Evolutionary conservation across 2,797 vertebrate genomes (phyloP), one percentile per base, ranked within the genome.

Genomic region (Adelosebastes latens): DNA sequence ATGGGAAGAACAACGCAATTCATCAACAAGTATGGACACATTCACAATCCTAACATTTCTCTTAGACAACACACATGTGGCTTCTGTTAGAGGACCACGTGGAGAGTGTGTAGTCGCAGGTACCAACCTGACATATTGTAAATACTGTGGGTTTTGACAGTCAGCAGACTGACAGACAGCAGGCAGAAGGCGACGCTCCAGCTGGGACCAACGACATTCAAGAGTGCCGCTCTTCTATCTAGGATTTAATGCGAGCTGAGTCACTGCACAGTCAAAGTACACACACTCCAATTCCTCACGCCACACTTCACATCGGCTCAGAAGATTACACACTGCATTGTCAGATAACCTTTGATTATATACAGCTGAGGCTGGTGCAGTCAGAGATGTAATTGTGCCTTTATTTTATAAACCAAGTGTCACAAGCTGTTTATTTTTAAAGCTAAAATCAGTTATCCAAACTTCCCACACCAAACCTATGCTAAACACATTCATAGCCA

Each of bases 341-440:
- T 78, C 83, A 78, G 77, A 86, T 79, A 92, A 90, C 88, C 83
- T 90, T 87, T 86, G 73, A 93, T 93, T 91, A 91, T 59, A 62
- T 77, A 64, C 75, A 32, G 70, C 82, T 59, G 68, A 79, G 70
- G 72, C 67, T 58, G 55, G 59, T 29, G 72, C 64, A 58, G 80
- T 74, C 88, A 87, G 49, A 85, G 68, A 82, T 78, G 72, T 81
- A 52, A 87, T 89, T 90, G 68, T 76, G 67, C 32, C 58, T 82
- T 84, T 70, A 72, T 61, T 68, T 72, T 71, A 64, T 20, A 65
- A 84, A 80, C 18, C n/a, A 29, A 74, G 32, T 76, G 42, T 72
- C 65, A 70, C 60, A 29, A 49, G 16, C n/a, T 60, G 16, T 61
- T 85, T 55, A 60, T 42, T 55, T 53, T 34, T 13, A 22, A 24